Evolutionary conservation across 2,113 vertebrate genomes (phyloP), one percentile per base, ranked within the genome.

Genomic region (Gymnarchus niloticus): DNA sequence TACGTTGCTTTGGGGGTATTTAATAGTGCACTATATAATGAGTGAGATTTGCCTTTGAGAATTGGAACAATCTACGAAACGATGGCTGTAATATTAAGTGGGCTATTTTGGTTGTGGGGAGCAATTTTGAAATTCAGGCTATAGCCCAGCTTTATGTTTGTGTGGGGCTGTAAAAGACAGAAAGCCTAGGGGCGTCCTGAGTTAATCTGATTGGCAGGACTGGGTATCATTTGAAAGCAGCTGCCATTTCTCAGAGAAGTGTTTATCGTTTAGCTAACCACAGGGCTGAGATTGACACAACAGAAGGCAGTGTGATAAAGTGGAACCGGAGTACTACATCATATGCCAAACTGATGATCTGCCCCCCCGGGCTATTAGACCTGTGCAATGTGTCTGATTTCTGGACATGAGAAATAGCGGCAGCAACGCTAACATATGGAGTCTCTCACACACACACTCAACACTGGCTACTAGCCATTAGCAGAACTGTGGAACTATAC

Each of bases 181-280:
- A 14, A 19, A 19, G 65, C 28, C 65, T n/a, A 14, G 84, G 48
- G 69, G 10, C 33, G 46, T 23, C 28, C 9, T 10, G 33, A 6
- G 8, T 33, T 54, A 51, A n/a, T 14, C 21, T 33, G 51, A 56
- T 33, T 28, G 69, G 73, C 37, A 37, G 52, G 23, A 80, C 23
- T 56, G 37, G 37, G 19, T 80, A 73, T 23, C 41, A 56, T 78
- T 77, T 85, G 69, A 73, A 52, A 56, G 44, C 65, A 76, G 84
- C 84, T 85, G 69, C 12, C 37, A 78, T 78, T 56, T 65, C 69
- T 77, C 46, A 77, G 49, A 69, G 81, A 65, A 52, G 49, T 77
- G 69, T 77, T 85, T 85, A 83, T 59, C 41, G 82, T 57, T 28
- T 44, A 56, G 28, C 41, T 59, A 77, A 56, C 25, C 23, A n/a